Base-by-base conservation (phyloP, 2,797 vertebrate species). In the Pipistrellus nathusii region DNA sequence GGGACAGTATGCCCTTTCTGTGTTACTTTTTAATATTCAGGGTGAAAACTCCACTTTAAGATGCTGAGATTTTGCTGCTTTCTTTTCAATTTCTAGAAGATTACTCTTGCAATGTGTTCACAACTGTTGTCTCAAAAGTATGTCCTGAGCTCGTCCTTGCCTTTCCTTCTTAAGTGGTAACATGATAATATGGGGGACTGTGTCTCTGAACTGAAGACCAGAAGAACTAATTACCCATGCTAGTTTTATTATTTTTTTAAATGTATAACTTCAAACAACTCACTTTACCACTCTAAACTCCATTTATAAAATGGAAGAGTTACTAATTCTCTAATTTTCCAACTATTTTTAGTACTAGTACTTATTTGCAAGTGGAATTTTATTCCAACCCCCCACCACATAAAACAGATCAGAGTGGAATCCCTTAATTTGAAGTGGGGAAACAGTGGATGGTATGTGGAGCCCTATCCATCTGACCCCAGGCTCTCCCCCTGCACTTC, bases 361-460 rank as follows among this genome's bases (percentile, higher is more conserved):
- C 83, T 91, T 69, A 89, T 88, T 81, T 91, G n/a, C 38, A 75
- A 84, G 32, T 62, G 30, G 46, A 90, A 85, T 80, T 85, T 77
- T 92, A 48, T 83, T 91, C 2, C 64, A 87, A 83, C 76, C 13
- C 8, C 6, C n/a, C 27, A 85, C 30, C 48, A 32, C 76, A 57
- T 17, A 48, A 92, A 90, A 85, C 1, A 85, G 69, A 73, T 85
- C 44, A 55, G 72, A 88, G 27, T 30, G 20, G 59, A 62, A 71
- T 15, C 2, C 4, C 35, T 48, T 82, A 51, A 90, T 32, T 23
- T 64, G 46, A 57, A 71, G 57, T n/a, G 30, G 32, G 35, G n/a
- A 69, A 68, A 35, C 4, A 32, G 21, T 0, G 0, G 44, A 21
- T 25, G 27, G 35, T 27, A 41, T 21, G 48, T 44, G 11, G 51